Conservation (phyloP, 2,113 vertebrate species). For the Daboia siamensis region DNA sequence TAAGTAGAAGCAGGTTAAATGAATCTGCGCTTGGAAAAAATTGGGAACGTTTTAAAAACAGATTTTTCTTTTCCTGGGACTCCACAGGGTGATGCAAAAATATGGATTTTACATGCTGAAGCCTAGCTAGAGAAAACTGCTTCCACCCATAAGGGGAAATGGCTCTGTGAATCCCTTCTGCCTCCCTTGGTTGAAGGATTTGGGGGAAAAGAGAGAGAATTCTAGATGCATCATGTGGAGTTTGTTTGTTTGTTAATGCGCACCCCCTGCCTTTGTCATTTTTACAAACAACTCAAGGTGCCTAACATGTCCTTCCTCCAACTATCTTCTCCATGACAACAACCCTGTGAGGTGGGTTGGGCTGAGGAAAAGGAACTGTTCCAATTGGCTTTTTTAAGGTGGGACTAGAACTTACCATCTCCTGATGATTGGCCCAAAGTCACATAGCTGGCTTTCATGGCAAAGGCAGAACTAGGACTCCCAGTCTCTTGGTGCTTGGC, state of each 20-base stretch:
- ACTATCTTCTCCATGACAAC: too few species aligned
- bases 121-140: neutral
- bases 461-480: too few species aligned
- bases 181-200: neutral
- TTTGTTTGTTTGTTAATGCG: neutral
- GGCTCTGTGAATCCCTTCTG: neutral
- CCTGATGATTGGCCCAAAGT: too few species aligned
- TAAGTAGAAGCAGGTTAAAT: neutral
- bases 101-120: neutral
- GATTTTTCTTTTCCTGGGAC: neutral
- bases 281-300: neutral
- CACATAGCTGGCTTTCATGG: too few species aligned
- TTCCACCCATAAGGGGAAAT: neutral
- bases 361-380: too few species aligned
- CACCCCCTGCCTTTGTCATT: neutral
- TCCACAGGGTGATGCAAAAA: neutral
- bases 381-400: too few species aligned
- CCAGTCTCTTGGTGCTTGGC: too few species aligned
- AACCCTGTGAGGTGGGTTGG: too few species aligned
- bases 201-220: neutral
- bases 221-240: neutral
- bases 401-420: too few species aligned
- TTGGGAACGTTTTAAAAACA: neutral
- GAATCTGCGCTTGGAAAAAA: neutral
- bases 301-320: neutral